phyloP scores from a whole-genome alignment of 2,113 vertebrate genomes.

The Atractosteus spatula region DNA sequence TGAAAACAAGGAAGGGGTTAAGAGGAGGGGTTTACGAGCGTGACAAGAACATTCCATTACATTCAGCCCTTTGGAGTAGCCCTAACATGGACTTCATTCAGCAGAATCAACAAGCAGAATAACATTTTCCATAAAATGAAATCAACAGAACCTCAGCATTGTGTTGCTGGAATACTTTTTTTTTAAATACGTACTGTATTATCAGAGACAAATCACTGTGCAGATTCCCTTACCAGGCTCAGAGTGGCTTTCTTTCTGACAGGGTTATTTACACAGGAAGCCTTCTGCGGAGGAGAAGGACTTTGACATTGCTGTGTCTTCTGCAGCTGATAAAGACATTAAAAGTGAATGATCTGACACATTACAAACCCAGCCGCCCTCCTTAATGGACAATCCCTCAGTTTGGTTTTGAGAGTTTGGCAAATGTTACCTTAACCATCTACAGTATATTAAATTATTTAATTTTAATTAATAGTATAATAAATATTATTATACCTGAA shows the following conservation, averaged over 20 bases:
- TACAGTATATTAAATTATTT: too few species aligned
- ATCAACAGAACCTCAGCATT: background rate
- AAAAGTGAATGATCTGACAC: background rate
- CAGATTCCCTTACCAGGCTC: background rate
- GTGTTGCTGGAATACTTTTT: slow-evolving; percentile 6
- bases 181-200: background rate
- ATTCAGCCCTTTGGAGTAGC: too few species aligned
- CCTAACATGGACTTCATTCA: too few species aligned
- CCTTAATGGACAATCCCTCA: too few species aligned
- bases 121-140: background rate
- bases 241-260: background rate
- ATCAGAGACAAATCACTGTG: background rate
- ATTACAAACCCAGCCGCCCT: too few species aligned
- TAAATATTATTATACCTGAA: too few species aligned
- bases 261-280: background rate
- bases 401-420: too few species aligned
- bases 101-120: background rate
- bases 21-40: too few species aligned
- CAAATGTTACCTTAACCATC: too few species aligned
- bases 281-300: slow-evolving; percentile 3
- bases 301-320: background rate
- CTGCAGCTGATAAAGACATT: background rate
- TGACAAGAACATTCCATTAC: too few species aligned
- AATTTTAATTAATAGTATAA: too few species aligned
- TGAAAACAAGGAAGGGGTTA: too few species aligned